These are phyloP conservation scores for Gymnocephalus cernua DNA, from an alignment of 2,113 vertebrate genomes.

Conservation along the genomic window DNA sequence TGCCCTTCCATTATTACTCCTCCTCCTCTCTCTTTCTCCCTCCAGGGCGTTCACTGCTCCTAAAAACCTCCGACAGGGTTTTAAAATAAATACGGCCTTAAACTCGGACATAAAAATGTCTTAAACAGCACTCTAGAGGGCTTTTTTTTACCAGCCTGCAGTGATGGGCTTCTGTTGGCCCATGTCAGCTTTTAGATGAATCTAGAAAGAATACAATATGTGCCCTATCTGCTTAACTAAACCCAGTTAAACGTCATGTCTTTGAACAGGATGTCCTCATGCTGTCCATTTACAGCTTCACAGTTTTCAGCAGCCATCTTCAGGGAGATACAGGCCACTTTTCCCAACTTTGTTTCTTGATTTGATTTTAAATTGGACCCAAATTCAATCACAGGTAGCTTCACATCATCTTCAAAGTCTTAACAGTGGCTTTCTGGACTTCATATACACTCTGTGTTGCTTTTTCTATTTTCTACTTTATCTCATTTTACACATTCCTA, in stretches of 20 bases:
- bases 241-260: conserved; percentile 12
- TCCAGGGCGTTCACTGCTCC: conserved; percentile 9
- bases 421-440: neutral
- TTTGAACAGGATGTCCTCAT: conserved; percentile 47
- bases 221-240: conserved; percentile 25
- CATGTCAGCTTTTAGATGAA: conserved; percentile 4
- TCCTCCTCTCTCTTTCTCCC: neutral
- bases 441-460: neutral
- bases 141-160: neutral
- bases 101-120: conserved; percentile 46
- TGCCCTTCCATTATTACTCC: conserved; percentile 48
- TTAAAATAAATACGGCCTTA: conserved; percentile 48
- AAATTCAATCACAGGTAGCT: conserved; percentile 29
- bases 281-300: conserved; percentile 20
- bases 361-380: conserved; percentile 53
- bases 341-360: conserved; percentile 29
- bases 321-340: conserved; percentile 20
- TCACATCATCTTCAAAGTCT: conserved; percentile 24
- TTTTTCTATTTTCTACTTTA: neutral
- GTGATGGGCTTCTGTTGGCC: conserved; percentile 32
- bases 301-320: neutral
- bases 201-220: conserved; percentile 6
- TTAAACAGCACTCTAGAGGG: conserved; percentile 16
- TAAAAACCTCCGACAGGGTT: neutral
- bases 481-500: conserved; percentile 15